These are phyloP conservation scores for Brachypodius melanocephalos DNA, from an alignment of 2,113 vertebrate genomes.

Conservation along the genomic window DNA sequence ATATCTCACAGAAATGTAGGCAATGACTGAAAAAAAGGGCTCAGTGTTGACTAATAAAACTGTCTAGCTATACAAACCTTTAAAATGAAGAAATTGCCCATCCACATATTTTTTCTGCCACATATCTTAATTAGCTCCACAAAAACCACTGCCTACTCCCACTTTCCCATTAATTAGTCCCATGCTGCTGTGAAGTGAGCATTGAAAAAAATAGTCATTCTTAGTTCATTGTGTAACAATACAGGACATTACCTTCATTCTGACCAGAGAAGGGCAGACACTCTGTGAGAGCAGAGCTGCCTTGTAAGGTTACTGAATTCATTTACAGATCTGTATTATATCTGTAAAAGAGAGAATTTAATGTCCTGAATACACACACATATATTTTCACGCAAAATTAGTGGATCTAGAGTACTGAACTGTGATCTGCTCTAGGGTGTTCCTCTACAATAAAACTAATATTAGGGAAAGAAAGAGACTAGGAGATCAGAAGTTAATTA, in stretches of 20 bases:
- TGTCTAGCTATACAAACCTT: background rate
- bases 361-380: background rate
- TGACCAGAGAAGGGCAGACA: background rate
- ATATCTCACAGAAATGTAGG: background rate
- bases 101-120: background rate
- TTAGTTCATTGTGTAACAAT: background rate
- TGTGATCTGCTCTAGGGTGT: background rate
- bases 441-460: background rate
- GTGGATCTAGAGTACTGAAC: background rate
- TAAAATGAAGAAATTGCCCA: slow-evolving; percentile 42
- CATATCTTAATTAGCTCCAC: slow-evolving; percentile 22
- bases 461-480: background rate
- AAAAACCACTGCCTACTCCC: background rate
- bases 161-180: slow-evolving; percentile 14
- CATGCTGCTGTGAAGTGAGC: background rate
- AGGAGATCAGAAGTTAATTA: background rate
- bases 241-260: background rate
- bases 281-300: background rate
- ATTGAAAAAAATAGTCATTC: background rate
- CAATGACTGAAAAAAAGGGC: background rate
- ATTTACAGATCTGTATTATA: background rate
- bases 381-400: background rate
- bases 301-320: background rate
- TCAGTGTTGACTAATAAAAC: slow-evolving; percentile 14
- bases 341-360: background rate